Evolutionary conservation across 2,113 vertebrate genomes (phyloP).

Genomic region (Rutilus rutilus): DNA sequence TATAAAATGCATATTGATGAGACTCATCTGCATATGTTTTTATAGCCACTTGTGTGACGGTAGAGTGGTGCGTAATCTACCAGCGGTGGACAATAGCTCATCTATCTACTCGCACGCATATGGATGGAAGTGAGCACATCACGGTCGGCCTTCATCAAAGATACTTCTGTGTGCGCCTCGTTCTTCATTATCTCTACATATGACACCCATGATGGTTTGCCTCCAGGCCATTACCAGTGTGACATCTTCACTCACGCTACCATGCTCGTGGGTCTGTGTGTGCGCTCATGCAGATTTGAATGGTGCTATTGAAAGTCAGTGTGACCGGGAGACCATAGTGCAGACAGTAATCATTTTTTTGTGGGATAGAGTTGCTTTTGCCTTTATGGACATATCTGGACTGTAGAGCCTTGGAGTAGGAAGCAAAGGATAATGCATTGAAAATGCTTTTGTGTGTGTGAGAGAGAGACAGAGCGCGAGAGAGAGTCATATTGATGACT

Average conservation of each 20-base stretch:
- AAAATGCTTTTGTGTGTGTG: background rate
- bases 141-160: constrained; percentile 37
- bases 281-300: constrained; percentile 1
- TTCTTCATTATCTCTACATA: constrained; percentile 35
- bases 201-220: constrained; percentile 35
- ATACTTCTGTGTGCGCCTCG: constrained; percentile 23
- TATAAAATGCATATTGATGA: constrained; percentile 22
- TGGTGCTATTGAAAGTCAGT: background rate
- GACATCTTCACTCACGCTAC: background rate
- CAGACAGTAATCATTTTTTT: background rate
- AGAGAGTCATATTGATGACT: background rate
- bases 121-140: background rate
- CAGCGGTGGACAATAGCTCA: constrained; percentile 26
- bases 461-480: background rate
- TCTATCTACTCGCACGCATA: constrained; percentile 6
- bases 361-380: background rate
- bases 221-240: background rate
- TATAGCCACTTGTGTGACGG: constrained; percentile 36
- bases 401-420: background rate
- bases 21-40: constrained; percentile 38
- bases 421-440: background rate
- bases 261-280: background rate
- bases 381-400: background rate
- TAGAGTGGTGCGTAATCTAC: constrained; percentile 25
- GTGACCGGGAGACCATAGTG: background rate